Evolutionary conservation across 2,797 vertebrate species (phyloP).

Genomic region (Acipenser ruthenus): DNA sequence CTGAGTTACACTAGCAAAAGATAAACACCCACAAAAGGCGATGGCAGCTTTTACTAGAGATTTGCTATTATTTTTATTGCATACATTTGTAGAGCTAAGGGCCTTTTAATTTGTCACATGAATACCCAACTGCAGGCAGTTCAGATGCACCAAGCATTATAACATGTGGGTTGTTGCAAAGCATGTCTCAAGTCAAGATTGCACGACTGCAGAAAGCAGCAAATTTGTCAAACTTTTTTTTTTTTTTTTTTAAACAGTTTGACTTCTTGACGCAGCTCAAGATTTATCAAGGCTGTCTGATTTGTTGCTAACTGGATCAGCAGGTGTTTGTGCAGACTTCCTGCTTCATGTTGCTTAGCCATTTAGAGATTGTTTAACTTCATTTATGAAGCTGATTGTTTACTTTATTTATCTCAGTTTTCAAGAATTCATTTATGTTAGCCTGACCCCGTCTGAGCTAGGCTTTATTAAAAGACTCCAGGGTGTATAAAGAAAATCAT

Average conservation of each 20-base stretch:
- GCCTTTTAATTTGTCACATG: background rate
- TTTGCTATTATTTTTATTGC: constrained; percentile 20
- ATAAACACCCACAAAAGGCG: constrained; percentile 15
- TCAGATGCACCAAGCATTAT: no score
- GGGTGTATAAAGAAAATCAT: no score
- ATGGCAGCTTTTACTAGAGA: background rate
- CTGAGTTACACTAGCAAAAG: constrained; percentile 18
- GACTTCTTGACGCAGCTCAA: no score
- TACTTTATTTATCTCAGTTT: constrained; percentile 33
- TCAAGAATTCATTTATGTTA: constrained; percentile 35
- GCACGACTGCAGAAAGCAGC: no score
- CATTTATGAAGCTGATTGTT: constrained; percentile 22
- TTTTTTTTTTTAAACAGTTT: no score
- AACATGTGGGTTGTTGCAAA: no score
- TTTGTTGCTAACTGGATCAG: constrained; percentile 42
- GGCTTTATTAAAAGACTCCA: no score
- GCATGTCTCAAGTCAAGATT: no score
- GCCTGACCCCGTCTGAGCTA: constrained; percentile 29
- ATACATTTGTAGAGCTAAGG: constrained; percentile 2
- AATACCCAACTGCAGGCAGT: background rate
- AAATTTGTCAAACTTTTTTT: no score
- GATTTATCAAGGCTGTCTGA: constrained; percentile 44
- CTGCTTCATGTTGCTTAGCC: constrained; percentile 25
- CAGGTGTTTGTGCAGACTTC: constrained; percentile 28
- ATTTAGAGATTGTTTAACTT: constrained; percentile 25